These are phyloP conservation scores for Cantharis nigra DNA, from an alignment of 2,888 invertebrate species.

Conservation along the genomic window DNA sequence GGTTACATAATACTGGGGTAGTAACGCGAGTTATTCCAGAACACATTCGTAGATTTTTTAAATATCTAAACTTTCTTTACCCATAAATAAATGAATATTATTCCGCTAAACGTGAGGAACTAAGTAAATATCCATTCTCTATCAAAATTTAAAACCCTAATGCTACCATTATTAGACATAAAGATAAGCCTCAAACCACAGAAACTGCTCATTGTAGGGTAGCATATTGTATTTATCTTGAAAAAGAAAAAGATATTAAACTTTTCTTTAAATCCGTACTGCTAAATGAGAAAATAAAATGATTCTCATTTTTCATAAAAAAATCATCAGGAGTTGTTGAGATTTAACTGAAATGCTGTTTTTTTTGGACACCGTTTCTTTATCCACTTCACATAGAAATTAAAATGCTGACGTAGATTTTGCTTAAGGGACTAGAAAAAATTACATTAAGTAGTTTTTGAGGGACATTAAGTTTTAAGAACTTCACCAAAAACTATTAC, in stretches of 20 bases:
- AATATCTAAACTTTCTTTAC: neutral
- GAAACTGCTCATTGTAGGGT: constrained; percentile 11
- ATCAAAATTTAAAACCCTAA: constrained; percentile 3
- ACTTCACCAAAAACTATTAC: neutral
- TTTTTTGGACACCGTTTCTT: neutral
- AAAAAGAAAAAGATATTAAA: constrained; percentile 14
- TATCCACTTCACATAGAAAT: constrained; percentile 1
- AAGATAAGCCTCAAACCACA: constrained; percentile 1
- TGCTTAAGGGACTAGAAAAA: constrained; percentile 5
- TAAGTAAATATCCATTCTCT: neutral
- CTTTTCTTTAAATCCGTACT: constrained; percentile 20
- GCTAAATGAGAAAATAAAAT: constrained; percentile 21
- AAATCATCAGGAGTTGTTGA: constrained; percentile 15
- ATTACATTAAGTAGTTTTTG: constrained; percentile 7
- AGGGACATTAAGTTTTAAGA: constrained; percentile 4
- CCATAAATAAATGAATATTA: neutral
- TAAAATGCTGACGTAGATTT: constrained; percentile 6
- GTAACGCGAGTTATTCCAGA: neutral
- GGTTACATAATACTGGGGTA: neutral
- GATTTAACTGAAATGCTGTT: constrained; percentile 1
- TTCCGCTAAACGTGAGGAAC: neutral
- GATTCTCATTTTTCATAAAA: constrained; percentile 20
- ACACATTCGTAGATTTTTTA: neutral
- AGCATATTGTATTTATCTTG: constrained; percentile 22
- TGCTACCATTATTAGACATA: constrained; percentile 4